Evolutionary conservation across 2,888 invertebrate species (phyloP), one percentile per base, ranked within the genome.

Genomic region (Drosophila sordidapex): DNA sequence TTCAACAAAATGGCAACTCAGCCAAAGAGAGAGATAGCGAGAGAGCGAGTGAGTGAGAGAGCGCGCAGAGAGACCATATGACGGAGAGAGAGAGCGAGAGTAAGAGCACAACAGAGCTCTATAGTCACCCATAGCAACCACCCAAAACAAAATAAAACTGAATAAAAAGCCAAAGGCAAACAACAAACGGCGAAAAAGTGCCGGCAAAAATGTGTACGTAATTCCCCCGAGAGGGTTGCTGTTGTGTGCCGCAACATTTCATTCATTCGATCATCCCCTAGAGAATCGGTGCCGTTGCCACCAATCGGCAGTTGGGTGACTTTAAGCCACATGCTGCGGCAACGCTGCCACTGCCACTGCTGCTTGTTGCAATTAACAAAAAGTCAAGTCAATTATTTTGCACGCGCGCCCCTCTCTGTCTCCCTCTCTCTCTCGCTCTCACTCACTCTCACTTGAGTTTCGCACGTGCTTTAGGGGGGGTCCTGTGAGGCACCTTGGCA

Each of bases 381-480:
- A 87, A 87, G 81, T 82, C 75, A 81, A 89, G 79, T 89, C 86
- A 89, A 87, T 89, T 87, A 82, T 87, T 79, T 56, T 57, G 51
- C 57, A 54, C 58, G 40, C 58, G 54, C 65, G 63, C 69, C 49
- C 65, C 60, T 61, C 63, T 53, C 13, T 56, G 13, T n/a, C 38
- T 25, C 27, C 10, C 25, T 11, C 36, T 25, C 10, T 25, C 53
- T 27, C 0, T 36, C 53, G 25, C 18, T 3, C 54, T 27, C 15
- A 11, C n/a, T 38, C 29, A 2, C 57, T 40, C 57, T 15, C n/a
- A 27, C 18, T 54, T 70, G 74, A 80, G 57, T 70, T 86, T 88
- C 90, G 90, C 89, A 91, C 84, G 87, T 88, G 87, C 70, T 80
- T 86, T 74, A 85, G 88, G 91, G 91, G 91, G 91, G 91, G 90